phyloP scores from a whole-genome alignment of 1,140 invertebrate species.

The Dendroctonus ponderosae region DNA sequence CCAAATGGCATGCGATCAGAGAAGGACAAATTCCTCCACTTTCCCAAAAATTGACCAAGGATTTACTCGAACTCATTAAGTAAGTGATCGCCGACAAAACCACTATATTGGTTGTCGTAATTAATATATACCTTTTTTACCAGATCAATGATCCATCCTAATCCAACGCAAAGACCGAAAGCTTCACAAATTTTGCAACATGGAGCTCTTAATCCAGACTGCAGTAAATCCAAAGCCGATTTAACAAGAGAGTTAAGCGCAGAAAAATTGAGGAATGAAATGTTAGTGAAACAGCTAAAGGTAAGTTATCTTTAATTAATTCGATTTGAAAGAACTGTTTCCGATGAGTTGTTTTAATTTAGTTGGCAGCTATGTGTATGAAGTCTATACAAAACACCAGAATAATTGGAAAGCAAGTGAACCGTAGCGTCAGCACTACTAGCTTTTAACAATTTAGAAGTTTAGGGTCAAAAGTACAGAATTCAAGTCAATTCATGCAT shows the following conservation, averaged over 20 bases:
- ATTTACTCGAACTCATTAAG: constrained; percentile 75
- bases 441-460: constrained; percentile 52
- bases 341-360: constrained; percentile 8
- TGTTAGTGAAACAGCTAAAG: constrained; percentile 69
- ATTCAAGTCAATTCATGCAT: constrained; percentile 10
- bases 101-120: background rate
- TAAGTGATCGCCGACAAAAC: constrained; percentile 1
- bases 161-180: constrained; percentile 59
- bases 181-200: constrained; percentile 58
- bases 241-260: constrained; percentile 76
- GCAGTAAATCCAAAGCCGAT: constrained; percentile 74
- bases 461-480: constrained; percentile 17
- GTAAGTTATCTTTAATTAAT: constrained; percentile 40
- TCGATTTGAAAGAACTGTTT: background rate
- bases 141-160: constrained; percentile 52
- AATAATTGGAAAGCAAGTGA: constrained; percentile 60
- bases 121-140: too few species aligned
- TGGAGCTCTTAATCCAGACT: constrained; percentile 65
- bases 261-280: constrained; percentile 76
- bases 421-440: constrained; percentile 60
- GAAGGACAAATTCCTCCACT: constrained; percentile 69
- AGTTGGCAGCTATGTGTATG: constrained; percentile 37
- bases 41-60: constrained; percentile 60
- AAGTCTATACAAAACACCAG: constrained; percentile 46
- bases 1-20: constrained; percentile 79